A percentile compares a stretch with the other conserved stretches of the same genome.
Conservation (phyloP, 2,113 vertebrate genomes). For the Phocoena sinus region DNA sequence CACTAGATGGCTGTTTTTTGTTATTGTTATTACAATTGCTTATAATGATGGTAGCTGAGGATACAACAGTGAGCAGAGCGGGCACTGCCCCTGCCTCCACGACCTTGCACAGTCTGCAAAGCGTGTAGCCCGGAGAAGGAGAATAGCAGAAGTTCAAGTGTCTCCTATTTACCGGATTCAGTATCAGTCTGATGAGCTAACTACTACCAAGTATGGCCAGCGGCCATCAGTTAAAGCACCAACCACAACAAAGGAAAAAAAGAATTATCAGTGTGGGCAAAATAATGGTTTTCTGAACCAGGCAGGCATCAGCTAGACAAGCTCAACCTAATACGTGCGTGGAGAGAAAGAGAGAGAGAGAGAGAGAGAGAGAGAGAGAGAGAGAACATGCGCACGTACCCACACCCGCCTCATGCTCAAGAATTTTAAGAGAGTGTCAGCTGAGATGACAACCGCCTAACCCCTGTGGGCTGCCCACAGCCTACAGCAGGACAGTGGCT, state of each 20-base stretch:
- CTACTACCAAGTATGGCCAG: not conserved
- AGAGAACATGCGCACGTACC: rapidly evolving
- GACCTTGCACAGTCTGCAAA: not conserved
- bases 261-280: not conserved
- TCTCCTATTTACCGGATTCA: not conserved
- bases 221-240: not conserved
- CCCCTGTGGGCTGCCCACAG: not conserved
- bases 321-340: not conserved
- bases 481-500: not conserved
- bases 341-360: not conserved
- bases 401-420: not conserved
- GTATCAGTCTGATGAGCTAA: not conserved
- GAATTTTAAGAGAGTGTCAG: not conserved
- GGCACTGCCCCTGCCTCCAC: not conserved
- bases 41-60: not conserved
- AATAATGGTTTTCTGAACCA: not conserved
- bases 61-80: not conserved
- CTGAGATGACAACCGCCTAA: not conserved
- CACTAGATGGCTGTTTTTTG: not conserved
- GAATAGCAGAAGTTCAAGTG: not conserved
- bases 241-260: not conserved
- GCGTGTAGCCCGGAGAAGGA: not conserved
- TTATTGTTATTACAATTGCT: not conserved
- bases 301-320: not conserved
- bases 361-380: not conserved